phyloP scores from a whole-genome alignment of 2,888 invertebrate species.

The Conchocele bisecta region DNA sequence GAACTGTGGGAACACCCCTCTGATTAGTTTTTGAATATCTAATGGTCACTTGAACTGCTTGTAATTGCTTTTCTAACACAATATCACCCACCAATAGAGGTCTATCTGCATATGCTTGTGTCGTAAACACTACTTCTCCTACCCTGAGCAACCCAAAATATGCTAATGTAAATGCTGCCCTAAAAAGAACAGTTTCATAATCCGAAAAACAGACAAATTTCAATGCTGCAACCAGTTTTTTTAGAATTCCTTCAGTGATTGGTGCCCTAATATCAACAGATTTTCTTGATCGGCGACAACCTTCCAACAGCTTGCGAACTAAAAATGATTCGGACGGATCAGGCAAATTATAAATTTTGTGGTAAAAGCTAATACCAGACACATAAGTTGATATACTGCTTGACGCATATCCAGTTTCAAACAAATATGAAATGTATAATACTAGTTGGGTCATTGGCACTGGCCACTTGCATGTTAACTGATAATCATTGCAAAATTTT shows the following conservation, averaged over 20 bases:
- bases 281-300: not conserved
- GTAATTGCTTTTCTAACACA: not conserved
- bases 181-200: slow-evolving; percentile 2
- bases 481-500: not conserved
- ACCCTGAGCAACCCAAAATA: slow-evolving; percentile 18
- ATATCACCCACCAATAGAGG: slow-evolving; percentile 1
- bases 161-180: slow-evolving; percentile 8
- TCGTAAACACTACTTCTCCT: slow-evolving; percentile 4
- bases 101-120: not conserved
- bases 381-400: not conserved
- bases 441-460: slow-evolving; percentile 6
- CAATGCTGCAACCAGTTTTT: not conserved
- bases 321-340: not conserved
- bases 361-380: slow-evolving; percentile 13
- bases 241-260: slow-evolving; percentile 1
- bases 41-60: not conserved
- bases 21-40: slow-evolving; percentile 15
- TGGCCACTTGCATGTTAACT: not conserved
- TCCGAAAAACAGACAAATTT: not conserved
- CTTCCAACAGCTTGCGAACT: no score
- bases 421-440: not conserved
- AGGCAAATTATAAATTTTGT: not conserved
- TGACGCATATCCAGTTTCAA: not conserved
- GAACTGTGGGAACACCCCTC: not conserved
- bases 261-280: slow-evolving; percentile 7